Evolutionary conservation across 1,140 invertebrate genomes (phyloP).

Genomic region (Drosophila pachea): DNA sequence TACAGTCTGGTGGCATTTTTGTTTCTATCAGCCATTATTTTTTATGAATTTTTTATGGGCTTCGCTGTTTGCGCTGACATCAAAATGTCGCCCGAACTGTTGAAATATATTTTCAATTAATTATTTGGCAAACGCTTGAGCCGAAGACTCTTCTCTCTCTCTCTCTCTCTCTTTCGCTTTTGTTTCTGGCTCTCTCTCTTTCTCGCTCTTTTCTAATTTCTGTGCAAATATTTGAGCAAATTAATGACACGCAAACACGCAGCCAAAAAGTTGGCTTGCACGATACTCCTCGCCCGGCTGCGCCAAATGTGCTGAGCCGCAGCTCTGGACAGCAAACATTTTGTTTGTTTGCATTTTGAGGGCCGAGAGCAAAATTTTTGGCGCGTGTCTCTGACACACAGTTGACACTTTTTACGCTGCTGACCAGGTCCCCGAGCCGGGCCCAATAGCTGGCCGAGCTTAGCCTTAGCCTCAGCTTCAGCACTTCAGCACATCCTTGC

Average conservation of each 20-base stretch:
- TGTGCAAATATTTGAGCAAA: slow-evolving; percentile 66
- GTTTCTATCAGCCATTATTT: not conserved
- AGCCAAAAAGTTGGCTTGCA: slow-evolving; percentile 49
- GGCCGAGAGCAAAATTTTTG: slow-evolving; percentile 20
- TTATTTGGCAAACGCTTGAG: slow-evolving; percentile 46
- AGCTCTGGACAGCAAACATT: not conserved
- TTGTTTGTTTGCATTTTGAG: slow-evolving; percentile 19
- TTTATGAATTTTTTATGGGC: slow-evolving; percentile 37
- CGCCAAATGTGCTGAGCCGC: slow-evolving; percentile 8
- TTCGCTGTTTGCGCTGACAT: slow-evolving; percentile 66
- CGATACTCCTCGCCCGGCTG: slow-evolving; percentile 22
- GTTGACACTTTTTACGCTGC: slow-evolving; percentile 41
- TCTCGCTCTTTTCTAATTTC: slow-evolving; percentile 31
- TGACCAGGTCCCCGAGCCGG: not conserved
- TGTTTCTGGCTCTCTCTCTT: not conserved
- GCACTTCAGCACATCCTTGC: slow-evolving; percentile 27
- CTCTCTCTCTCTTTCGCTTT: not conserved
- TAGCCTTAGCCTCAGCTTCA: too few relatives aligned
- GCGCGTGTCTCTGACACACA: slow-evolving; percentile 41
- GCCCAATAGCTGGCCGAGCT: not conserved
- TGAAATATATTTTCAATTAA: slow-evolving; percentile 65
- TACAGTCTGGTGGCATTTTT: slow-evolving; percentile 25
- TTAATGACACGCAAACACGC: slow-evolving; percentile 59
- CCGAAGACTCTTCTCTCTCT: not conserved
- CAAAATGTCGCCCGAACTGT: slow-evolving; percentile 63